A percentile compares a stretch with the other conserved stretches of the same genome.
These are phyloP conservation scores for Fratercula arctica DNA, from an alignment of 2,797 vertebrate species.

Conservation along the genomic window DNA sequence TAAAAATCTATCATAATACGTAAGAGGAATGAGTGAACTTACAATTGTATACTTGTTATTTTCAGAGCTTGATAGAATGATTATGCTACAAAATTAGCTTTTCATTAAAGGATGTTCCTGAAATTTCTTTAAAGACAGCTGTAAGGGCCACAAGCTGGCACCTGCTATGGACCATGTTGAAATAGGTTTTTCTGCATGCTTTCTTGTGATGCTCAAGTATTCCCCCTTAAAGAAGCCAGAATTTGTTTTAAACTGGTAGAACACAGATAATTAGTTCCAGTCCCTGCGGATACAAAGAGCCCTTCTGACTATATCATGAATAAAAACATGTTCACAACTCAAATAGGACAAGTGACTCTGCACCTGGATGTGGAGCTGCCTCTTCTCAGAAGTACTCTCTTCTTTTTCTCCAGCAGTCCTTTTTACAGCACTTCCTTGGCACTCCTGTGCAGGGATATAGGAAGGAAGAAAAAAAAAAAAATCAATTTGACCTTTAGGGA, in stretches of 20 bases:
- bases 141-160: neutral
- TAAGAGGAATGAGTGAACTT: neutral
- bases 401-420: neutral
- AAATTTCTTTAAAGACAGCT: neutral
- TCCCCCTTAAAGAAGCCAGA: neutral
- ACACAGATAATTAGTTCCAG: neutral
- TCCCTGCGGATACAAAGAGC: neutral
- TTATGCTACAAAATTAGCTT: neutral
- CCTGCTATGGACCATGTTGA: neutral
- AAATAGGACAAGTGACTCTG: neutral
- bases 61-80: neutral
- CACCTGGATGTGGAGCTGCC: slow-evolving; percentile 13
- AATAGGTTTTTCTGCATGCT: neutral
- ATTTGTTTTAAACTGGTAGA: neutral
- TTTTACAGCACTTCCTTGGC: neutral
- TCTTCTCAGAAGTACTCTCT: neutral
- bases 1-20: neutral
- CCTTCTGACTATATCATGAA: neutral
- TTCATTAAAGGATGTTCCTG: neutral
- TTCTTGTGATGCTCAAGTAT: neutral
- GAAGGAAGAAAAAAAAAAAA: neutral
- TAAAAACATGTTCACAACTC: neutral
- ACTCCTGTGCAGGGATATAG: neutral
- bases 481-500: neutral
- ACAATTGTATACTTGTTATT: neutral